A percentile compares a stretch with the other conserved stretches of the same genome.
These are phyloP conservation scores for Sprattus sprattus DNA, from an alignment of 2,113 vertebrate species.

Conservation along the genomic window DNA sequence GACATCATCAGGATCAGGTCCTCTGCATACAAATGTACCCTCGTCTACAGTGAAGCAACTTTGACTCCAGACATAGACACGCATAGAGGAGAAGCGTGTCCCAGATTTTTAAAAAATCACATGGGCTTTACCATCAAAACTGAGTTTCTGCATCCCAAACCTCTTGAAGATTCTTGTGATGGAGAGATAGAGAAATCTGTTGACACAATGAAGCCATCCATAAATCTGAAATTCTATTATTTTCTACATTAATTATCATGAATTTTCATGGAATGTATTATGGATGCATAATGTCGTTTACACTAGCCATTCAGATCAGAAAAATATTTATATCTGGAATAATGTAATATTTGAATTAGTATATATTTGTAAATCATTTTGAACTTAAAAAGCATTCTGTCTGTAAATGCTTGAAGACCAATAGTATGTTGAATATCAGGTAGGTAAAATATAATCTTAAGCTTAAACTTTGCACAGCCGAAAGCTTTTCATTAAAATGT, in stretches of 20 bases:
- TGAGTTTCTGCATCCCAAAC: conserved; percentile 24
- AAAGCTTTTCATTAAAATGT: not conserved
- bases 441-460: not conserved
- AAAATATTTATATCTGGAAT: not conserved
- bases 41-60: not conserved
- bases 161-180: not conserved
- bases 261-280: not conserved
- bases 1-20: not conserved
- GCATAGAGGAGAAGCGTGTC: conserved; percentile 36
- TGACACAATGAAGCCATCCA: not conserved
- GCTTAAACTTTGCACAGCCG: too few species aligned
- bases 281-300: not conserved
- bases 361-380: not conserved
- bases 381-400: not conserved
- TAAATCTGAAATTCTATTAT: not conserved
- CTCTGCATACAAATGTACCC: conserved; percentile 34
- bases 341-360: not conserved
- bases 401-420: too few species aligned
- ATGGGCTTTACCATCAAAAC: conserved; percentile 40
- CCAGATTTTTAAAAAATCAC: conserved; percentile 29
- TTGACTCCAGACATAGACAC: conserved; percentile 14
- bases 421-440: not conserved
- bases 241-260: too few species aligned
- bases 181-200: not conserved
- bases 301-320: not conserved